Conservation (phyloP, 2,888 invertebrate genomes). For the Scaptomyza reducta region DNA sequence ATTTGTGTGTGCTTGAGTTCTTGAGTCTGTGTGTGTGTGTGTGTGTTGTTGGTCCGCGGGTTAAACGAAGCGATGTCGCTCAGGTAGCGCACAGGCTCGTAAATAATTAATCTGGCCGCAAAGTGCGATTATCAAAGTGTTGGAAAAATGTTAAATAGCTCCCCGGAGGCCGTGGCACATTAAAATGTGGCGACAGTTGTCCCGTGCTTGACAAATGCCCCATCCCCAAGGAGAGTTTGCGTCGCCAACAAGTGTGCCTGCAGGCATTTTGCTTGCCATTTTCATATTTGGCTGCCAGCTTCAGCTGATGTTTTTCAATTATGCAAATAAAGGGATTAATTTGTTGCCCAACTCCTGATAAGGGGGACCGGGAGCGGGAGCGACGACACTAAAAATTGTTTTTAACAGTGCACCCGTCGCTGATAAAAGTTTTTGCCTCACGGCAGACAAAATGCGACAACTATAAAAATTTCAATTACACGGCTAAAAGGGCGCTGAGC, state of each 20-base stretch:
- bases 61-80: slow-evolving; percentile 57
- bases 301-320: slow-evolving; percentile 79
- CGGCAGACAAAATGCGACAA: slow-evolving; percentile 54
- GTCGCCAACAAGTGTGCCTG: slow-evolving; percentile 24
- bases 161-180: slow-evolving; percentile 63
- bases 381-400: slow-evolving; percentile 61
- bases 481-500: slow-evolving; percentile 31
- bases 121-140: slow-evolving; percentile 80
- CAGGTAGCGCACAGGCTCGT: slow-evolving; percentile 65
- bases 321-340: slow-evolving; percentile 82
- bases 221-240: not conserved
- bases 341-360: slow-evolving; percentile 61
- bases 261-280: slow-evolving; percentile 57
- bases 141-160: slow-evolving; percentile 79
- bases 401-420: slow-evolving; percentile 64
- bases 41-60: slow-evolving; percentile 53
- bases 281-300: slow-evolving; percentile 70
- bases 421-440: slow-evolving; percentile 61
- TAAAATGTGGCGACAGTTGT: slow-evolving; percentile 74
- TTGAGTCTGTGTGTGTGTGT: slow-evolving; percentile 18
- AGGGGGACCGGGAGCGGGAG: not conserved
- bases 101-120: slow-evolving; percentile 80
- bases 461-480: slow-evolving; percentile 79
- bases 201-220: slow-evolving; percentile 19
- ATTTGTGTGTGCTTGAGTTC: slow-evolving; percentile 7